phyloP scores from a whole-genome alignment of 2,797 vertebrate species.

The Malurus leucopterus region DNA sequence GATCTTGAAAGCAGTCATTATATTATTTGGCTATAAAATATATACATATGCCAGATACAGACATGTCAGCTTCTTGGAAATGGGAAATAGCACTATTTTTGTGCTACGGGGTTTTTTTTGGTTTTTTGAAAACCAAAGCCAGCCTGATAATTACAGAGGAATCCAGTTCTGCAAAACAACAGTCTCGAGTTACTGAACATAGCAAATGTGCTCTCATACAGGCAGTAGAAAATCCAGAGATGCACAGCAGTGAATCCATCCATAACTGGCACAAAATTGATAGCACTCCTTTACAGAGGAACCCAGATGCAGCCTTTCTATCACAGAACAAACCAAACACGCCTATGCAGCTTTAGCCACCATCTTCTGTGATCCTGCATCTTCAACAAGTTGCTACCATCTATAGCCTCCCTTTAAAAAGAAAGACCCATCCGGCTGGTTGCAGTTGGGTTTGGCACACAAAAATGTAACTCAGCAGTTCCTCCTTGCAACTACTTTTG shows the following conservation, averaged over 20 bases:
- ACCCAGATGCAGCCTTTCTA: not conserved
- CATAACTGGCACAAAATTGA: not conserved
- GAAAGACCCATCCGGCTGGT: too few species aligned
- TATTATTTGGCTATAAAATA: not conserved
- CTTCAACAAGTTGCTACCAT: not conserved
- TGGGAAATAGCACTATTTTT: not conserved
- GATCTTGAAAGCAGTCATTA: not conserved
- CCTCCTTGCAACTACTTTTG: not conserved
- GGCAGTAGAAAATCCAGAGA: not conserved
- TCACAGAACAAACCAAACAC: not conserved
- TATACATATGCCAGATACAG: not conserved
- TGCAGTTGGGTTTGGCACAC: not conserved
- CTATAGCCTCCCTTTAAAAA: not conserved
- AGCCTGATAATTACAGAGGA: not conserved
- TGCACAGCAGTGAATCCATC: not conserved
- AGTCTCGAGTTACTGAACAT: not conserved
- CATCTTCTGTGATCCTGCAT: not conserved
- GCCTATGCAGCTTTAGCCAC: not conserved
- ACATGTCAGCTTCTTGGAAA: not conserved
- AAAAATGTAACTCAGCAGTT: not conserved
- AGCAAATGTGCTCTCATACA: accelerated
- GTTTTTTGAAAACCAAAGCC: not conserved
- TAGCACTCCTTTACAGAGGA: not conserved
- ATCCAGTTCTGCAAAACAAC: not conserved
- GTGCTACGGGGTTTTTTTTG: not conserved